phyloP scores from a whole-genome alignment of 1,140 invertebrate species.

The Anoplolepis gracilipes region DNA sequence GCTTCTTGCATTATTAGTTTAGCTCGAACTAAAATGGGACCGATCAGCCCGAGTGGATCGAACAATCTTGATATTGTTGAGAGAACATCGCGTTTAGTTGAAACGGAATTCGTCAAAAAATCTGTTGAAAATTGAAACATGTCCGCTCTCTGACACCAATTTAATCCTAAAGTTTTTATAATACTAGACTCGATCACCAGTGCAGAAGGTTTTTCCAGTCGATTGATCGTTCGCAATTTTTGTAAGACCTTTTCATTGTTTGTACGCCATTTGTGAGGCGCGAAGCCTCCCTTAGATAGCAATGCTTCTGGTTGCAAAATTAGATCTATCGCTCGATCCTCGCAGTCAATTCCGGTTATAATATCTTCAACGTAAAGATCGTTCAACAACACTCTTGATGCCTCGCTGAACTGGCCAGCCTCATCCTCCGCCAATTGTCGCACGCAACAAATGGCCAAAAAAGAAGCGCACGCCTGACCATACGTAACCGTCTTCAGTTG shows the following conservation, averaged over 20 bases:
- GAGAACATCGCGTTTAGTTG: not conserved
- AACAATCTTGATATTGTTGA: not conserved
- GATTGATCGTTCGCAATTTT: too few relatives aligned
- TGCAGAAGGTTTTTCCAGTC: not conserved
- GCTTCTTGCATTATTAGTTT: not conserved
- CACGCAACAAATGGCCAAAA: conserved; percentile 64
- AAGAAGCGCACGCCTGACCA: conserved; percentile 78
- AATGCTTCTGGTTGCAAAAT: not conserved
- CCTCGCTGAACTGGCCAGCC: not conserved
- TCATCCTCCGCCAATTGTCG: not conserved
- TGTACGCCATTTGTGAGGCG: not conserved
- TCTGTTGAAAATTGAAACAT: not conserved
- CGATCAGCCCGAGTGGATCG: not conserved
- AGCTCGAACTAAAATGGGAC: not conserved
- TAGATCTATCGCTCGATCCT: not conserved
- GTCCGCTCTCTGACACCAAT: not conserved
- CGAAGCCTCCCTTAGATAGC: not conserved
- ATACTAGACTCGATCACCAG: not conserved
- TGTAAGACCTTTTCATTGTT: not conserved
- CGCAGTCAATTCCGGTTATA: not conserved
- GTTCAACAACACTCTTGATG: not conserved
- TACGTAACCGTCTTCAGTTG: conserved; percentile 80
- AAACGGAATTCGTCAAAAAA: not conserved
- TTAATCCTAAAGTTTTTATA: not conserved
- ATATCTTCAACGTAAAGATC: not conserved